These are phyloP conservation scores for Athalia cordata DNA, from an alignment of 2,888 invertebrate genomes.

Conservation along the genomic window DNA sequence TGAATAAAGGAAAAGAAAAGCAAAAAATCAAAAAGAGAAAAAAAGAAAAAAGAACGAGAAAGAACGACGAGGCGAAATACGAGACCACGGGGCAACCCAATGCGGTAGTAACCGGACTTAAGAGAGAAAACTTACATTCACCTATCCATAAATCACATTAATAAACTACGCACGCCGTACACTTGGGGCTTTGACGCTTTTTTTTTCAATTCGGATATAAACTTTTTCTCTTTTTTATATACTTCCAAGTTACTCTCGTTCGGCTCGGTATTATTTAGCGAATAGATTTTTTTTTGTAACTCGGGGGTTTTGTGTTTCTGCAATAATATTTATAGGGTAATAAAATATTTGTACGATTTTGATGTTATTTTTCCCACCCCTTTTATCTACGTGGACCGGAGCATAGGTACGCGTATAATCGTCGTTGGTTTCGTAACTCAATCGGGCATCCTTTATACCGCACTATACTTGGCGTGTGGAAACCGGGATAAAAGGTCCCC, in stretches of 20 bases:
- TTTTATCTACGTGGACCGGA: neutral
- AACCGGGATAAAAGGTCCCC: slow-evolving; percentile 42
- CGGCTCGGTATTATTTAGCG: neutral
- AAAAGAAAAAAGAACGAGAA: slow-evolving; percentile 36
- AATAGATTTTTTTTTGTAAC: too few species aligned
- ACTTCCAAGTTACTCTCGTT: slow-evolving; percentile 1
- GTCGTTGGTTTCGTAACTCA: slow-evolving; percentile 25
- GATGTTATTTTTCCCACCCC: too few species aligned
- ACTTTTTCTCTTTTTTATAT: neutral
- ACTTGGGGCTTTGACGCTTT: neutral
- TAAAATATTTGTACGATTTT: neutral
- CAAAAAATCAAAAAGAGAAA: neutral
- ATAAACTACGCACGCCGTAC: slow-evolving; percentile 56
- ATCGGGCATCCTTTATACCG: slow-evolving; percentile 28
- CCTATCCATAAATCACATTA: slow-evolving; percentile 64
- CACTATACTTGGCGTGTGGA: neutral
- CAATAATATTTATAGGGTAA: neutral
- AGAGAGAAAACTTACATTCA: slow-evolving; percentile 49
- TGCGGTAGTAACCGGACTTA: too few species aligned
- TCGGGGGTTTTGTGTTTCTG: too few species aligned
- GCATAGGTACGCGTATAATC: neutral
- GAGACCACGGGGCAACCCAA: slow-evolving; percentile 15
- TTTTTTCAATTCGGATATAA: neutral
- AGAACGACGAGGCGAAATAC: slow-evolving; percentile 7
- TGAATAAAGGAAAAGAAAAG: slow-evolving; percentile 24